These are phyloP conservation scores for Machaerirhynchus nigripectus DNA, from an alignment of 2,113 vertebrate genomes.

Conservation along the genomic window DNA sequence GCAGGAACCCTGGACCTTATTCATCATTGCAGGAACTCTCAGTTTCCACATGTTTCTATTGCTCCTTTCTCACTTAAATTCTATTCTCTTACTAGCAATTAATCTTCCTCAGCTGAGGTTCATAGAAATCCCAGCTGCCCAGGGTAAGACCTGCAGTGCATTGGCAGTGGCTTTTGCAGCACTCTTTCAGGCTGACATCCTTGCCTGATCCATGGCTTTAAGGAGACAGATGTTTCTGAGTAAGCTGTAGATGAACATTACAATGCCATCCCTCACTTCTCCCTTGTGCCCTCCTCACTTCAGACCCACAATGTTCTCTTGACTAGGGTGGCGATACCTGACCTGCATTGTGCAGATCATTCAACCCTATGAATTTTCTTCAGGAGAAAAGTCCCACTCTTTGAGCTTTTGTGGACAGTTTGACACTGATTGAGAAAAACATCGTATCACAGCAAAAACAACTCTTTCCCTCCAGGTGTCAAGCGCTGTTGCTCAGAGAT, in stretches of 20 bases:
- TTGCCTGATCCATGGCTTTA: background rate
- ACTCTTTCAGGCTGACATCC: background rate
- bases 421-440: background rate
- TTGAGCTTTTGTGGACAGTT: background rate
- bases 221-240: background rate
- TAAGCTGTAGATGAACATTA: background rate
- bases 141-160: background rate
- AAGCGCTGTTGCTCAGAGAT: slow-evolving; percentile 71
- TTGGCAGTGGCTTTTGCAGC: background rate
- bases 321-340: fast-evolving
- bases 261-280: background rate
- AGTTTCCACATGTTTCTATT: background rate
- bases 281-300: background rate
- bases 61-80: background rate
- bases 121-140: background rate
- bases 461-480: slow-evolving; percentile 60
- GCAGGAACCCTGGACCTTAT: background rate
- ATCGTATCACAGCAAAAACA: background rate
- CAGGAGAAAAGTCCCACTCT: background rate
- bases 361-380: background rate
- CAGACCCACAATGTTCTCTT: background rate
- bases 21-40: background rate
- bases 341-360: background rate
- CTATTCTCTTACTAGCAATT: background rate
- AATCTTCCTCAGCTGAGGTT: background rate